phyloP scores from a whole-genome alignment of 2,797 vertebrate species.

The Karalla daura region DNA sequence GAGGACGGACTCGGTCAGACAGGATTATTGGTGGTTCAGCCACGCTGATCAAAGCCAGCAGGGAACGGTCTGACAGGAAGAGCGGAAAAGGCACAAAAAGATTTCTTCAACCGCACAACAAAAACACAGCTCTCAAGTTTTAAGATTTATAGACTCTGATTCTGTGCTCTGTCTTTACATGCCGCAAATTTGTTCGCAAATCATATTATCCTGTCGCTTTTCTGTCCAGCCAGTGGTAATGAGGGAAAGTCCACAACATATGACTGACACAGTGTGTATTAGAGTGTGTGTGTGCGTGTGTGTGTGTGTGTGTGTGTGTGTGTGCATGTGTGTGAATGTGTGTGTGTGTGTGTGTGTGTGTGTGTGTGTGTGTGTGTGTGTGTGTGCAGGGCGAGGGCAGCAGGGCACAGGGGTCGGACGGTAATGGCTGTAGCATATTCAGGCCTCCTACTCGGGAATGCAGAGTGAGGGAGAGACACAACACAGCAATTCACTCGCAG shows the following conservation, averaged over 20 bases:
- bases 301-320: constrained; percentile 5
- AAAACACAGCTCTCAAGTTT: constrained; percentile 22
- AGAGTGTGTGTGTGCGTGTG: constrained; percentile 1
- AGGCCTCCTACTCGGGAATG: constrained; percentile 86
- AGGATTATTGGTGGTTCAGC: constrained; percentile 31
- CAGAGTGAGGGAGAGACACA: constrained; percentile 72
- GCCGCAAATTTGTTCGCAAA: constrained; percentile 13
- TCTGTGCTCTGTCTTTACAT: constrained; percentile 44
- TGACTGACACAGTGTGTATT: constrained; percentile 30
- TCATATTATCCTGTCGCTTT: constrained; percentile 19
- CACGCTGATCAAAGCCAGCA: constrained; percentile 46
- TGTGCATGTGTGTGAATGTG: constrained; percentile 12
- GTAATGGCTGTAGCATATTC: constrained; percentile 78
- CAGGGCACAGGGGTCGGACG: constrained; percentile 61
- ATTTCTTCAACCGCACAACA: constrained; percentile 3
- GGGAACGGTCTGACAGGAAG: constrained; percentile 28
- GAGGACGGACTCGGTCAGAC: constrained; percentile 21
- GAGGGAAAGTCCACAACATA: constrained; percentile 51
- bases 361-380: not conserved
- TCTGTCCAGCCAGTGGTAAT: constrained; percentile 22
- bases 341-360: constrained; percentile 4
- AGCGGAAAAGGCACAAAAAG: constrained; percentile 32
- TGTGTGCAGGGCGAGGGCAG: constrained; percentile 38
- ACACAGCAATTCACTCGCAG: constrained; percentile 72
- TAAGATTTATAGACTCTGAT: constrained; percentile 9